phyloP scores from a whole-genome alignment of 2,888 invertebrate species.

The Drosophila gaucha region DNA sequence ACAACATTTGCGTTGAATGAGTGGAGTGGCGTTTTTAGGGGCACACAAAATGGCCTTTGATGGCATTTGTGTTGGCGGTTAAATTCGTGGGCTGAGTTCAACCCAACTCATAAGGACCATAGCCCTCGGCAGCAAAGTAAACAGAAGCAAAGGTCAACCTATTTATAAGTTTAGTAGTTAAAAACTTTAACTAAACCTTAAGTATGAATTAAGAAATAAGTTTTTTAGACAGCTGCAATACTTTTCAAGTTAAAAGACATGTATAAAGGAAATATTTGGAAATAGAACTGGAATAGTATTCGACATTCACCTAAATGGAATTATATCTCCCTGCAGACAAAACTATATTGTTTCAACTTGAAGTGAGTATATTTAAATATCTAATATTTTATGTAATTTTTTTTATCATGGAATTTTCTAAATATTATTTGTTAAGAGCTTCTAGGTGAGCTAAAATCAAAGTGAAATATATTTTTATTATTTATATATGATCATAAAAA shows the following conservation, averaged over 20 bases:
- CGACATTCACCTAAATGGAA: too few species aligned
- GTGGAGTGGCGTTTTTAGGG: conserved; percentile 23
- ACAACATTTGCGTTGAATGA: conserved; percentile 49
- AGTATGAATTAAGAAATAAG: too few species aligned
- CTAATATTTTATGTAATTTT: too few species aligned
- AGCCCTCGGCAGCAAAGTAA: conserved; percentile 10
- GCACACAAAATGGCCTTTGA: conserved; percentile 48
- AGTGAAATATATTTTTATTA: too few species aligned
- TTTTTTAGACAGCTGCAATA: neutral
- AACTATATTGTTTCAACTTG: too few species aligned
- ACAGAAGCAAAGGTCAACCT: neutral
- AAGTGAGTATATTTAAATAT: too few species aligned
- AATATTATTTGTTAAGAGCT: too few species aligned
- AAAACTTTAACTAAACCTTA: neutral
- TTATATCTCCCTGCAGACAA: too few species aligned
- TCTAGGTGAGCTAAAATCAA: too few species aligned
- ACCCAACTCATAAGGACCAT: neutral
- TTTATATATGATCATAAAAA: too few species aligned
- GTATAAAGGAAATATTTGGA: neutral
- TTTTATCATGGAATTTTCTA: too few species aligned
- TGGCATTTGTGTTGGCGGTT: conserved; percentile 29
- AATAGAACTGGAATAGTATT: neutral
- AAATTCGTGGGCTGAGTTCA: conserved; percentile 4
- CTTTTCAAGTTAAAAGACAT: neutral
- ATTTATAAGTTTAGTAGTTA: conserved; percentile 16